phyloP scores from a whole-genome alignment of 1,140 invertebrate genomes.

The Drosophila nigromelanica region DNA sequence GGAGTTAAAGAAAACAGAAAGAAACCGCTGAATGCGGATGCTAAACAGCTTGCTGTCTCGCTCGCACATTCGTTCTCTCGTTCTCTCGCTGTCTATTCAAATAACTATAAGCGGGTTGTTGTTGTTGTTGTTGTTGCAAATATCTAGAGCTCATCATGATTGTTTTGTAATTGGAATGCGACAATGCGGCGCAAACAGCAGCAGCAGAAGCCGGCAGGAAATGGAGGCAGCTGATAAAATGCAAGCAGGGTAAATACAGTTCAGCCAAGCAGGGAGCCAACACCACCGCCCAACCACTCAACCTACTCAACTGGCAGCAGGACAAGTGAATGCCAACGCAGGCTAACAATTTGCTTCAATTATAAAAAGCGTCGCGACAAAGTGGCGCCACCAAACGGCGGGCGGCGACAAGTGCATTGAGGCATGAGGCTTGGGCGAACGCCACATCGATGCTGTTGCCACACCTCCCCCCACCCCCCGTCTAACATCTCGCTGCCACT shows the following conservation, averaged over 20 bases:
- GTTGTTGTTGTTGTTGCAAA: conserved; percentile 39
- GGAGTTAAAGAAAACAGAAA: background rate
- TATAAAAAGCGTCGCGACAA: conserved; percentile 82
- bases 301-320: conserved; percentile 8
- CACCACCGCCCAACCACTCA: background rate
- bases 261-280: conserved; percentile 17
- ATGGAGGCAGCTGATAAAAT: conserved; percentile 55
- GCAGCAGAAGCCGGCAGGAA: conserved; percentile 26
- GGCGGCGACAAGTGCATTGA: conserved; percentile 54
- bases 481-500: background rate
- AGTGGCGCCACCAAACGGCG: conserved; percentile 70
- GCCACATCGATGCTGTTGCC: conserved; percentile 30
- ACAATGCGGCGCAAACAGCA: conserved; percentile 54
- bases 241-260: conserved; percentile 53
- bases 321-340: conserved; percentile 72
- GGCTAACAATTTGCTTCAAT: conserved; percentile 81
- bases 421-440: conserved; percentile 27
- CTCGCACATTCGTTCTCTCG: background rate
- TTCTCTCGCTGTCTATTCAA: conserved; percentile 15
- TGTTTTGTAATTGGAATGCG: conserved; percentile 81
- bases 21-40: conserved; percentile 9
- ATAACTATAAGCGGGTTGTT: conserved; percentile 49
- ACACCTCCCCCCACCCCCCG: background rate
- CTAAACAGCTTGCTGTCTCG: conserved; percentile 2
- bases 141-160: conserved; percentile 76